Percentiles rank a stretch among this genome's conserved stretches.
Evolutionary conservation across 2,797 vertebrate species (phyloP).

Genomic region (Thaleichthys pacificus): DNA sequence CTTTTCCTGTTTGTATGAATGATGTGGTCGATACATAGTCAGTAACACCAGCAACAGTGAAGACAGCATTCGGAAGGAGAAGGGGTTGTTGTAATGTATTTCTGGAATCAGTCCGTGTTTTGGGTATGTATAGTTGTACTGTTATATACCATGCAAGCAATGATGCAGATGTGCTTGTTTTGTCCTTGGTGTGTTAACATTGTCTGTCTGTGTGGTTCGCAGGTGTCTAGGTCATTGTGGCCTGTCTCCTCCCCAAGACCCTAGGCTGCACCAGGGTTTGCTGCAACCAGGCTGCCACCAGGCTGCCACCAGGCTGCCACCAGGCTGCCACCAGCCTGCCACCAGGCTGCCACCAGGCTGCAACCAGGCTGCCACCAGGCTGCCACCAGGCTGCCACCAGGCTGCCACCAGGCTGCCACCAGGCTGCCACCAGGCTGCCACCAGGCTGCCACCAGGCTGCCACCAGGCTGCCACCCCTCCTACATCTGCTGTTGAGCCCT

Average conservation of each 20-base stretch:
- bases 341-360: neutral
- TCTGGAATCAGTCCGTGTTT: too few species aligned
- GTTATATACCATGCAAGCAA: too few species aligned
- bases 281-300: constrained; percentile 2
- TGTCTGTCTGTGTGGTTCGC: neutral
- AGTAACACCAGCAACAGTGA: neutral
- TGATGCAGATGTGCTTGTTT: too few species aligned
- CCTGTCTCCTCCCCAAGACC: neutral
- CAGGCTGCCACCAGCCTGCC: neutral
- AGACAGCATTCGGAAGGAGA: too few species aligned
- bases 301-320: constrained; percentile 7
- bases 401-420: constrained; percentile 4
- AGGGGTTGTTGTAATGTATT: too few species aligned
- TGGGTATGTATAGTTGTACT: too few species aligned
- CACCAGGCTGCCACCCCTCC: neutral
- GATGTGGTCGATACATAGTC: neutral
- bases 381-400: constrained; percentile 8
- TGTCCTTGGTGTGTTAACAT: too few species aligned
- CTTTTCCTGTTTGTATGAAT: neutral
- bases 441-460: neutral
- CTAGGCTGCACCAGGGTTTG: neutral
- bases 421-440: constrained; percentile 4
- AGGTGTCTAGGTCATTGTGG: constrained; percentile 1
- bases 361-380: constrained; percentile 6
- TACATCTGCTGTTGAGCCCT: neutral